These are phyloP conservation scores for Macaria notata DNA, from an alignment of 2,888 invertebrate genomes.

Conservation along the genomic window DNA sequence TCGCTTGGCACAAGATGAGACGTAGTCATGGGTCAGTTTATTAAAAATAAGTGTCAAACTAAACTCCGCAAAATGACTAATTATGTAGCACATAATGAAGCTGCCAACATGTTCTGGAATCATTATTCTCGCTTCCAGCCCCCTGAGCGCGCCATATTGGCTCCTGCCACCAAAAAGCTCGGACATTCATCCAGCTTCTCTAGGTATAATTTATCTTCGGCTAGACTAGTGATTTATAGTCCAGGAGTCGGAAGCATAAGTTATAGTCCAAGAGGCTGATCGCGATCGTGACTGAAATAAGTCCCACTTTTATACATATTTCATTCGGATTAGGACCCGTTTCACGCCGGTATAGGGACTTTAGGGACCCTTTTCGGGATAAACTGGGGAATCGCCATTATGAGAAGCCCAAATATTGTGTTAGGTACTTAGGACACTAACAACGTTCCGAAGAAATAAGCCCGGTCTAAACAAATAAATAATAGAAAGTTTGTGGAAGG, in stretches of 20 bases:
- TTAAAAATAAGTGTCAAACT: too few species aligned
- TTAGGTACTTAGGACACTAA: constrained; percentile 4
- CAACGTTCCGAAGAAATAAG: constrained; percentile 12
- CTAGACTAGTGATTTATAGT: constrained; percentile 31
- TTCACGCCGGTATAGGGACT: constrained; percentile 12
- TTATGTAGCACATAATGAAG: too few species aligned
- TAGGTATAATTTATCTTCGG: constrained; percentile 32
- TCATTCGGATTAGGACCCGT: constrained; percentile 18
- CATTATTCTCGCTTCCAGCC: too few species aligned
- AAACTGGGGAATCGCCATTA: constrained; percentile 9
- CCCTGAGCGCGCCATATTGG: constrained; percentile 4
- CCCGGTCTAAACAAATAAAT: background rate
- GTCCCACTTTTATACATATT: constrained; percentile 23
- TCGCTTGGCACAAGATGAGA: too few species aligned
- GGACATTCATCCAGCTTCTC: constrained; percentile 22
- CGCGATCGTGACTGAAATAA: constrained; percentile 25
- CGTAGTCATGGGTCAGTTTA: too few species aligned
- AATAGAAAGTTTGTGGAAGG: too few species aligned
- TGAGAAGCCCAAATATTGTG: constrained; percentile 11
- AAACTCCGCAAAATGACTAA: too few species aligned
- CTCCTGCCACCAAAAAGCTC: constrained; percentile 13
- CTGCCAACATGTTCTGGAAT: too few species aligned
- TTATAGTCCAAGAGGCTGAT: constrained; percentile 9
- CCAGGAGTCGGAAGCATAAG: constrained; percentile 14
- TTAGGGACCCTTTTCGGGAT: constrained; percentile 14